Conservation (phyloP, 2,888 invertebrate genomes). For the Andrena bicolor region DNA sequence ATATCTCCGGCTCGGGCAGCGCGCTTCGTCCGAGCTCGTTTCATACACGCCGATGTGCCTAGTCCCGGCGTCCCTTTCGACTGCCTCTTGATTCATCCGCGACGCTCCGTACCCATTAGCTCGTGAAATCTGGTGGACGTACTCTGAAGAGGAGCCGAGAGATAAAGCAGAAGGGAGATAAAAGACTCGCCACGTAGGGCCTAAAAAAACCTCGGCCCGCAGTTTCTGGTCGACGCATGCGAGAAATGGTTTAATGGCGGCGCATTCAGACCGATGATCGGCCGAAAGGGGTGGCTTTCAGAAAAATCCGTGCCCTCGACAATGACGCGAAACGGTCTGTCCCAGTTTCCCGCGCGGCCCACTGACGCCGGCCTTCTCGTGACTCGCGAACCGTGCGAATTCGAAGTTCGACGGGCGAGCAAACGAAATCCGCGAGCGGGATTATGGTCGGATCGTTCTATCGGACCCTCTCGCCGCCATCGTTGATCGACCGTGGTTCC, state of each 20-base stretch:
- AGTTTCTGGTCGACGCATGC: neutral
- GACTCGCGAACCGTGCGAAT: constrained; percentile 55
- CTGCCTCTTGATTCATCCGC: neutral
- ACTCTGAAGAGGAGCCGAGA: neutral
- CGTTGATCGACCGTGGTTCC: constrained; percentile 16
- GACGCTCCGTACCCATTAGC: constrained; percentile 40
- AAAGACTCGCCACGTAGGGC: too few relatives aligned
- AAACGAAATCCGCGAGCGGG: constrained; percentile 32
- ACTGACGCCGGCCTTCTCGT: constrained; percentile 51
- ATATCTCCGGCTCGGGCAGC: neutral
- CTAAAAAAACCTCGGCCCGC: neutral
- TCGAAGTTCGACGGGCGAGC: constrained; percentile 17
- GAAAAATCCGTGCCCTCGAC: constrained; percentile 38
- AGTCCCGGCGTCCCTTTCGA: constrained; percentile 2
- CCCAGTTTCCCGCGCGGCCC: constrained; percentile 53
- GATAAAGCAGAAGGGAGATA: neutral
- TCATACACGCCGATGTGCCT: too few relatives aligned
- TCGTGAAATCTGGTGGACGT: constrained; percentile 27
- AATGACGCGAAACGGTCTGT: constrained; percentile 45
- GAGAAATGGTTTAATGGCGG: constrained; percentile 45
- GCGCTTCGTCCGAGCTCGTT: neutral
- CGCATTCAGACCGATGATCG: constrained; percentile 36
- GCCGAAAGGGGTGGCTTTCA: constrained; percentile 38
- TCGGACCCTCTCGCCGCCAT: neutral
- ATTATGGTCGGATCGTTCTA: constrained; percentile 13